Conservation (phyloP, 1,140 invertebrate genomes). For the Bombus confusus region DNA sequence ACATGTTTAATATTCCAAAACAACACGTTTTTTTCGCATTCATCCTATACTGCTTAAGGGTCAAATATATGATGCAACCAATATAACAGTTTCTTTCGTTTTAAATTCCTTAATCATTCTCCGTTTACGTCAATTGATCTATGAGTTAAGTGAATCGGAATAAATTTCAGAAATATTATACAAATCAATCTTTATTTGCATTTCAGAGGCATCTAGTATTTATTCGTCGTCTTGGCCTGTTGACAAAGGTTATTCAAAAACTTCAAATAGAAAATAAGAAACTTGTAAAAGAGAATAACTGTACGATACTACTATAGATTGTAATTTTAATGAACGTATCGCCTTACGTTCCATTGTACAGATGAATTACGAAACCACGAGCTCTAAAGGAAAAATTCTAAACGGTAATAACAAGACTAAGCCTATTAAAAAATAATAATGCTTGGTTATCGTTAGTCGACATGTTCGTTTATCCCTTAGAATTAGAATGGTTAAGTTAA, state of each 20-base stretch:
- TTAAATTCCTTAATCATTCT: neutral
- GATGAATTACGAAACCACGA: neutral
- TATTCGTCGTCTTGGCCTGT: too few relatives aligned
- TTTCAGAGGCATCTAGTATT: neutral
- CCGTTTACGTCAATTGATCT: slow-evolving; percentile 10
- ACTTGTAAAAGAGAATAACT: neutral
- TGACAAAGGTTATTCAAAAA: neutral
- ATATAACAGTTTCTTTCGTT: neutral
- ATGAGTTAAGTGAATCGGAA: slow-evolving; percentile 2
- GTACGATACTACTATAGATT: neutral
- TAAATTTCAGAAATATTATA: neutral
- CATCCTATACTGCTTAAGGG: neutral
- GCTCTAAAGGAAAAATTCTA: neutral
- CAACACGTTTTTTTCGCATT: too few relatives aligned
- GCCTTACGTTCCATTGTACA: too few relatives aligned
- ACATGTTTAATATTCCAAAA: neutral
- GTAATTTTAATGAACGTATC: too few relatives aligned
- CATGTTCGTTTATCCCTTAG: neutral
- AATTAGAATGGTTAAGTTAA: neutral
- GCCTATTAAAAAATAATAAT: neutral
- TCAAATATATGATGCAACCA: neutral
- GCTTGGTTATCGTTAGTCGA: neutral
- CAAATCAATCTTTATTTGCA: neutral
- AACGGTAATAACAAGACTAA: neutral
- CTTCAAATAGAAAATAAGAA: neutral